phyloP scores from a whole-genome alignment of 2,113 vertebrate species.

The Ictalurus punctatus region DNA sequence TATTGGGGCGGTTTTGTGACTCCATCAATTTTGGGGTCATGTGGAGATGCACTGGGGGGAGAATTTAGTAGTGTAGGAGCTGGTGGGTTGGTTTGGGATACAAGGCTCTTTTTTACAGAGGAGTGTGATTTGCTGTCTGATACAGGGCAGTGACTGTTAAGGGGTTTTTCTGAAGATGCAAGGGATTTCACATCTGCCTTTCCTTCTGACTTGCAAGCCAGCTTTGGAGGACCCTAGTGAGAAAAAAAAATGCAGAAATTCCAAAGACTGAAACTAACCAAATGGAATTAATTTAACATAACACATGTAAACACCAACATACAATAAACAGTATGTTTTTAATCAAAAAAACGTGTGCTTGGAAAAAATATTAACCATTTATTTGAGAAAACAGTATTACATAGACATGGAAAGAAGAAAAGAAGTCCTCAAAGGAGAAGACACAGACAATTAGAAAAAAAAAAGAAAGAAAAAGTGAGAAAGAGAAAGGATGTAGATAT shows the following conservation, averaged over 20 bases:
- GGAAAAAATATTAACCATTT: not conserved
- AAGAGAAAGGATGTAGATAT: slow-evolving; percentile 31
- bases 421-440: not conserved
- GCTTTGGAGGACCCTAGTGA: slow-evolving; percentile 71
- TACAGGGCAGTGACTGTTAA: slow-evolving; percentile 71
- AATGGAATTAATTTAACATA: not conserved
- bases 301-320: not conserved
- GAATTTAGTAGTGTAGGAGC: slow-evolving; percentile 62
- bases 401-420: not conserved
- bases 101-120: slow-evolving; percentile 71
- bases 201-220: slow-evolving; percentile 71
- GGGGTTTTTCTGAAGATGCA: slow-evolving; percentile 66
- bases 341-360: not conserved
- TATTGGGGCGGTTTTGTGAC: slow-evolving; percentile 70
- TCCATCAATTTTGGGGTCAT: slow-evolving; percentile 75
- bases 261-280: not conserved
- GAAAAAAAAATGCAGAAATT: slow-evolving; percentile 16
- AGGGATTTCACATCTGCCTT: slow-evolving; percentile 70
- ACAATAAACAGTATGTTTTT: not conserved
- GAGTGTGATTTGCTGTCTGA: slow-evolving; percentile 70
- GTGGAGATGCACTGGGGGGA: slow-evolving; percentile 49
- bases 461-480: slow-evolving; percentile 52
- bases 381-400: not conserved
- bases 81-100: slow-evolving; percentile 61
- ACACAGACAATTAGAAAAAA: not conserved